These are phyloP conservation scores for Antitype chi DNA, from an alignment of 2,888 invertebrate species.

Conservation along the genomic window DNA sequence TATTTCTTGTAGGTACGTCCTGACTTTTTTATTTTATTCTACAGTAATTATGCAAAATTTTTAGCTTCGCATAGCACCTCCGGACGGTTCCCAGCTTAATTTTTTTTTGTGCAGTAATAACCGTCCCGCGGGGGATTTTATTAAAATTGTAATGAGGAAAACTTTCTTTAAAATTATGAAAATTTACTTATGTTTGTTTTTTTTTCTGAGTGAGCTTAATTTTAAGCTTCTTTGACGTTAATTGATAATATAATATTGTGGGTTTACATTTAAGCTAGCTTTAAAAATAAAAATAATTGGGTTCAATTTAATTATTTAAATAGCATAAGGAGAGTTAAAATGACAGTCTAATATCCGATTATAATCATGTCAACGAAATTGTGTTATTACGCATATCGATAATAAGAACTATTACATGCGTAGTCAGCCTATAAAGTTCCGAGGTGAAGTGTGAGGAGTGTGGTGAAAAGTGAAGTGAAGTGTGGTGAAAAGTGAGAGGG, in stretches of 20 bases:
- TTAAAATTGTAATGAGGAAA: conserved; percentile 54
- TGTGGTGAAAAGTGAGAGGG: no score
- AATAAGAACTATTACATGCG: background rate
- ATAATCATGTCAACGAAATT: background rate
- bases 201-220: background rate
- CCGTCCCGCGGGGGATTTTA: conserved; percentile 28
- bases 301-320: background rate
- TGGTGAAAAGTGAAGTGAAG: no score
- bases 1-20: conserved; percentile 13
- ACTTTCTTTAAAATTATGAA: conserved; percentile 41
- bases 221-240: background rate
- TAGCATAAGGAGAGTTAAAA: background rate
- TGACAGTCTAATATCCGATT: background rate
- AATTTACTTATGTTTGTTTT: conserved; percentile 17
- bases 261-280: background rate
- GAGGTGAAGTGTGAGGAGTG: no score
- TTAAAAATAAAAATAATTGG: background rate
- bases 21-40: conserved; percentile 54
- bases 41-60: conserved; percentile 55
- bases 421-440: no score
- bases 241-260: background rate
- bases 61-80: conserved; percentile 35
- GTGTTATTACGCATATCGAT: background rate
- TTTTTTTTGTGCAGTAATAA: conserved; percentile 52
- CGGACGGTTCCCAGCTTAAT: conserved; percentile 48